These are phyloP conservation scores for Montipora capricornis DNA, from an alignment of 64 coral and sea anemone species.

Conservation along the genomic window DNA sequence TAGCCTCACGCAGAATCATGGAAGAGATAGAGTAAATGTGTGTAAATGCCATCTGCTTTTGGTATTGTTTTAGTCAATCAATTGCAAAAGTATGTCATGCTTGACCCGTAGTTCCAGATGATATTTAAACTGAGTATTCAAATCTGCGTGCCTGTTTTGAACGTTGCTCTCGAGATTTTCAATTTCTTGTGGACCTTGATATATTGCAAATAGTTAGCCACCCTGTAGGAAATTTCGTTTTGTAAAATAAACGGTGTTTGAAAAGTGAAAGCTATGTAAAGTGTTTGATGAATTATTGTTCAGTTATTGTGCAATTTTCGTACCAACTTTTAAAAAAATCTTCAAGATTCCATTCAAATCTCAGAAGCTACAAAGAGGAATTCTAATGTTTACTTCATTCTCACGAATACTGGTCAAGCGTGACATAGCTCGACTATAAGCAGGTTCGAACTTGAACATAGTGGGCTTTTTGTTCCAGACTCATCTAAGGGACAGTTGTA, in stretches of 20 bases:
- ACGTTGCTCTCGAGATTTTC: neutral
- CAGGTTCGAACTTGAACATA: neutral
- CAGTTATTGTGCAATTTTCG: slow-evolving; percentile 15
- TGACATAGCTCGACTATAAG: neutral
- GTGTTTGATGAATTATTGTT: slow-evolving; percentile 8
- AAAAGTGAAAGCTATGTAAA: neutral
- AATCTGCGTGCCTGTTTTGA: neutral
- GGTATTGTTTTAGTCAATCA: neutral
- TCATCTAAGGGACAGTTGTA: slow-evolving; percentile 44
- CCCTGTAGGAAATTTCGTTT: slow-evolving; percentile 3
- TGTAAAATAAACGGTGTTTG: slow-evolving; percentile 4
- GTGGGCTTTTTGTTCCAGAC: neutral
- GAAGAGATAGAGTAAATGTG: neutral
- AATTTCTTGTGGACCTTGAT: slow-evolving; percentile 6
- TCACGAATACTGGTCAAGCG: neutral
- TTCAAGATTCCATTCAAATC: slow-evolving; percentile 12
- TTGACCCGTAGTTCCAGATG: neutral
- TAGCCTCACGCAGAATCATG: neutral
- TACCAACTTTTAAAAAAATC: slow-evolving; percentile 1
- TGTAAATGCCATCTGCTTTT: slow-evolving; percentile 7
- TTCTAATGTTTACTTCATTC: neutral
- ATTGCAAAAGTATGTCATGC: neutral
- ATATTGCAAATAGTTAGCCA: slow-evolving; percentile 12
- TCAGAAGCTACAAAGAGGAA: neutral
- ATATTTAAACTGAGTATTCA: slow-evolving; percentile 8